Evolutionary conservation across 2,888 invertebrate species (phyloP), one percentile per base, ranked within the genome.

Genomic region (Phorcus lineatus): DNA sequence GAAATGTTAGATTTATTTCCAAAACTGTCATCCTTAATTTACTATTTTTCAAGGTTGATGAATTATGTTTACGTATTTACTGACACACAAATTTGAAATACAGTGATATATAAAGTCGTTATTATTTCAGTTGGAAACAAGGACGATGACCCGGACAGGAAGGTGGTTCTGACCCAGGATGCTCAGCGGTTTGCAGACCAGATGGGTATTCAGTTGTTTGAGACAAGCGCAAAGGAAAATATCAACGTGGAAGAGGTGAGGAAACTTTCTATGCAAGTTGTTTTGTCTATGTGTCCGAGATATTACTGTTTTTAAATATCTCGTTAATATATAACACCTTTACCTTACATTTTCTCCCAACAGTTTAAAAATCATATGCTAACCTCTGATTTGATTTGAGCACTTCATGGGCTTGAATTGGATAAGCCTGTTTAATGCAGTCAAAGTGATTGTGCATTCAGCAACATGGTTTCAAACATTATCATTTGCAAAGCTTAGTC

Each of bases 171-270:
- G 83, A 98, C 98, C 67, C 97, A 97, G 93, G 99, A 99, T 94
- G 99, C 99, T 82, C 96, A 97, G 94, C 95, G 97, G 91, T 99
- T 99, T 94, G 99, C 99, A 82, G 96, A 96, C 75, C 98, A 99
- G 94, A 99, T 99, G 98, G 96, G 96, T 90, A 99, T 99, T 92
- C 96, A 97, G 89, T 94, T 99, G 88, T 99, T 98, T 94, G 99
- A 99, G 94, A 99, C 99, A 85, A 98, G 98, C 92, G 99, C 99
- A 92, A 99, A 99, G 95, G 98, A 99, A 93, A 99, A 99, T 94
- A 96, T 97, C 91, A 99, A 99, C 94, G 99, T 99, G 80, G 99
- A 99, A 94, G 98, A 99, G 95, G 99, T 98, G 96, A 78, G 96
- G 93, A 9, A 28, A 47, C 47, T 47, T 47, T 6, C n/a, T 13